Conservation (phyloP, 2,888 invertebrate species). For the Pristionchus fissidentatus region DNA sequence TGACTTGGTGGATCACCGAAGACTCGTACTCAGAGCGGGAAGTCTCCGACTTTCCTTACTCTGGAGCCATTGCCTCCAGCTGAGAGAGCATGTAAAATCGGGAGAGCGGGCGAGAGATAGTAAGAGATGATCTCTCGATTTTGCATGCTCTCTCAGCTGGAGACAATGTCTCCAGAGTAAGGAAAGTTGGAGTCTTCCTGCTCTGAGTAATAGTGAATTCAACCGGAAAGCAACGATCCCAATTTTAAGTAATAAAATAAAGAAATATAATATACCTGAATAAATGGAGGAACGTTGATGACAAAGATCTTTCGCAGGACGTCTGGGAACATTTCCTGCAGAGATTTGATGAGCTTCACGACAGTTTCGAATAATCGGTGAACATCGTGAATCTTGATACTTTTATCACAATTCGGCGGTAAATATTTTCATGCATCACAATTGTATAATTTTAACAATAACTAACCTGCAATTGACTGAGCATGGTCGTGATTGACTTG, state of each 20-base stretch:
- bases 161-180: no score
- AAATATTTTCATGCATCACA: not conserved
- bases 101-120: no score
- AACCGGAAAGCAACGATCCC: not conserved
- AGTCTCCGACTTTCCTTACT: no score
- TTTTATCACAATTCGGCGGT: not conserved
- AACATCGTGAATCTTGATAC: not conserved
- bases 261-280: constrained; percentile 56
- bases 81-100: no score
- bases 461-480: constrained; percentile 64
- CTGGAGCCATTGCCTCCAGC: no score
- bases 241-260: not conserved
- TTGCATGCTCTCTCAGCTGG: no score
- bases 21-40: no score
- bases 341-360: not conserved
- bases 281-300: constrained; percentile 68
- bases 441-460: not conserved
- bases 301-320: constrained; percentile 69
- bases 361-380: not conserved
- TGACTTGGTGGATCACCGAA: no score
- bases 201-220: not conserved
- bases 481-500: constrained; percentile 66
- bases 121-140: no score
- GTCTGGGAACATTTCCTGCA: constrained; percentile 71
- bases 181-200: not conserved